phyloP scores from a whole-genome alignment of 2,113 vertebrate species.

The Genyomyrus donnyi region DNA sequence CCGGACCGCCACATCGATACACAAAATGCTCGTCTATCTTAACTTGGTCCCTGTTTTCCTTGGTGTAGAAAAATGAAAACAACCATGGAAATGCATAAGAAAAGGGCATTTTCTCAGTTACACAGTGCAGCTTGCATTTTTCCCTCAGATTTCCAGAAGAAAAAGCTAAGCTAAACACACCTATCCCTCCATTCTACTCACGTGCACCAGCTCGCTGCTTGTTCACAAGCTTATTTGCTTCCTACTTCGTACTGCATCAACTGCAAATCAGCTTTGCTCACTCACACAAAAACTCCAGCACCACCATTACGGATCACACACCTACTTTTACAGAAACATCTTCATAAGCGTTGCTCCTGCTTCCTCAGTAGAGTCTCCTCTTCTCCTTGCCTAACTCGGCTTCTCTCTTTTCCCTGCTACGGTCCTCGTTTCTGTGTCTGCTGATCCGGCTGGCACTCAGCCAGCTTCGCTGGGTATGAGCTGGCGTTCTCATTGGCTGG shows the following conservation, averaged over 20 bases:
- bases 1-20: not conserved
- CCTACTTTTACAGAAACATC: not conserved
- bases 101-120: not conserved
- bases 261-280: not conserved
- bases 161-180: not conserved
- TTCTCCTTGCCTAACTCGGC: not conserved
- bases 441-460: not conserved
- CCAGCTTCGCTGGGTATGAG: not conserved
- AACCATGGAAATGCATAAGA: not conserved
- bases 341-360: not conserved
- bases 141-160: not conserved
- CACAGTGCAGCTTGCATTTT: not conserved
- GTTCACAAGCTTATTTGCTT: not conserved
- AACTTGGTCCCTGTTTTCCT: not conserved
- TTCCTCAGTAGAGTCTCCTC: not conserved
- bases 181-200: not conserved
- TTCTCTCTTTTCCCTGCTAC: not conserved
- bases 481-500: conserved; percentile 1
- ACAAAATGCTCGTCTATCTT: not conserved
- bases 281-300: not conserved
- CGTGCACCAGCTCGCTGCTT: not conserved
- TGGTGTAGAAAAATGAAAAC: not conserved
- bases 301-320: not conserved
- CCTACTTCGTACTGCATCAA: not conserved
- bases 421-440: not conserved